phyloP scores from a whole-genome alignment of 2,888 invertebrate species.

The Pristionchus exspectatus region DNA sequence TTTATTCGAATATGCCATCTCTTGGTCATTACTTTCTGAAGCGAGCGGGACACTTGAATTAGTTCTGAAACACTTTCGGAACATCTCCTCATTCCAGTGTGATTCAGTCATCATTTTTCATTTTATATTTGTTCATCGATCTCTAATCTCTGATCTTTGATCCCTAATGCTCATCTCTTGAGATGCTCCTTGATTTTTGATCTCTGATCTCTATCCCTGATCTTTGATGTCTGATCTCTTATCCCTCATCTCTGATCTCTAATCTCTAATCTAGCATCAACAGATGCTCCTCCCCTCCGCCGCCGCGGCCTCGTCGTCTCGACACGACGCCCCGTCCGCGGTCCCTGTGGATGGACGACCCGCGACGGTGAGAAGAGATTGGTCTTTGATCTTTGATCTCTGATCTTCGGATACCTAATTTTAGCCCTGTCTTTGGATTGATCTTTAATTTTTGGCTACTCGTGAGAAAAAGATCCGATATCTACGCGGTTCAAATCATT shows the following conservation, averaged over 20 bases:
- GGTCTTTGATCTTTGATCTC: conserved; percentile 30
- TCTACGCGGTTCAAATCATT: neutral
- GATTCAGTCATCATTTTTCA: neutral
- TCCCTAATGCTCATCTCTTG: neutral
- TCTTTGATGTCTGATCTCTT: neutral
- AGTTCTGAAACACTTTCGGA: neutral
- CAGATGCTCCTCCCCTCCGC: conserved; percentile 32
- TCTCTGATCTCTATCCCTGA: neutral
- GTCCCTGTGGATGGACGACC: conserved; percentile 44
- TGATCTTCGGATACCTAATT: neutral
- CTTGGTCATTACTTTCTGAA: neutral
- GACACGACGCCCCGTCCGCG: neutral
- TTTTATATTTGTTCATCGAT: neutral
- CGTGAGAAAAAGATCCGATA: neutral
- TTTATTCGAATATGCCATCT: neutral
- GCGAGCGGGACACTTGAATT: neutral
- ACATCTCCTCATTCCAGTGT: neutral
- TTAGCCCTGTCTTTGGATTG: too few relatives aligned
- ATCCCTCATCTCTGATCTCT: neutral
- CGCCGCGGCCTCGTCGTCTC: neutral
- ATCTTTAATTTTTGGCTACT: too few relatives aligned
- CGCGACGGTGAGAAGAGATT: conserved; percentile 30
- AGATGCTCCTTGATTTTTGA: conserved; percentile 13
- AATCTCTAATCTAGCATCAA: neutral
- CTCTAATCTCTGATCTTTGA: neutral